Base-by-base conservation (phyloP, 2,113 vertebrate genomes). In the Pardalotus punctatus region DNA sequence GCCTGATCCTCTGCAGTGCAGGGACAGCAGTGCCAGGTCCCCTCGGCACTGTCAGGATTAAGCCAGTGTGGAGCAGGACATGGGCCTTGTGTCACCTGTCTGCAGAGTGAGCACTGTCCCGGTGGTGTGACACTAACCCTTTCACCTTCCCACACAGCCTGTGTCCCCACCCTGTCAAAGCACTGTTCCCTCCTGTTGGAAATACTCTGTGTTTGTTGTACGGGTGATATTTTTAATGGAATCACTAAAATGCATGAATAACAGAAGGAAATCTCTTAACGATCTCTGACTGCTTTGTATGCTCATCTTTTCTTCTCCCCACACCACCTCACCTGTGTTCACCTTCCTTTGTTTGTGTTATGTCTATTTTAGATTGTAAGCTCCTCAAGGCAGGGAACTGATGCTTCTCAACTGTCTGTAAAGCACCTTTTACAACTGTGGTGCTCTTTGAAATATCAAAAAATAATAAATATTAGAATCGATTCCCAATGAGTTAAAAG, bases 321-420 rank as follows among this genome's bases (percentile, higher is more conserved):
- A 77, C 84, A 71, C 76, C 93, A 86, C 88, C 70, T 91, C 92
- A 90, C 81, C 76, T 57, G 83, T 88, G 81, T 82, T 94, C 88
- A 94, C 85, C 71, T 74, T 89, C 90, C 86, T 92, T 70, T 92
- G 82, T 88, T 84, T 86, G 81, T 92, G 94, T 95, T 96, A 79
- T 81, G 84, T 95, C 74, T 91, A 28, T 72, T 88, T 93, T 97
- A 96, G 94, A 97, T 95, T 97, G 95, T 96, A 95, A 95, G 96
- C 94, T 97, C 92, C 95, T 96, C 94, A 94, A 95, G 94, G 95
- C 93, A 97, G 92, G 93, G 94, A 94, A 92, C 81, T 77, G 83
- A 93, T 93, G 90, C 86, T 93, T 96, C 94, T 96, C 86, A 69
- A 95, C 81, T 96, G 94, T 96, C 86, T 96, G 95, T 95, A 97